Evolutionary conservation across 2,113 vertebrate species (phyloP), one percentile per base, ranked within the genome.

Genomic region (Leucopsar rothschildi): DNA sequence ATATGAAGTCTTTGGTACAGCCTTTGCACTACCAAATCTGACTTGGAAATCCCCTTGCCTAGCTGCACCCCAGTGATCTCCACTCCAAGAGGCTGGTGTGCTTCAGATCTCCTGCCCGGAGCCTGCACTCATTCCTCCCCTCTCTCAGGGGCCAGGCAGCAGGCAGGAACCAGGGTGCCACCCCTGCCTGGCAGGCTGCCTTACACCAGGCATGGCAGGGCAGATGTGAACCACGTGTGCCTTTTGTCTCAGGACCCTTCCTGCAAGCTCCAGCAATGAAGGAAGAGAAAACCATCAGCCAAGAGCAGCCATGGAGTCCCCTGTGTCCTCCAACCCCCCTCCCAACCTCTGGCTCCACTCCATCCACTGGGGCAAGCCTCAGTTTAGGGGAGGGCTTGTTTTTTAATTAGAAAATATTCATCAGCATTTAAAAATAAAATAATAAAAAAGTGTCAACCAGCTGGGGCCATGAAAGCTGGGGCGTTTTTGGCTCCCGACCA

Each of bases 371-470:
- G 77, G 80, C 73, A 95, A 92, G 81, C 45, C 60, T 70, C 64
- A 18, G 24, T 49, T 59, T 63, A 86, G 60, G 77, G 69, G 44
- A 92, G 7, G 61, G 47, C 45, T 96, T 94, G 91, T 66, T 88
- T 94, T 91, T 86, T 92, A 94, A 96, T 96, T 88, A 84, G 94
- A 94, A 97, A 97, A 94, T 93, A 94, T 91, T 97, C 56, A 96
- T 93, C 92, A 84, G 47, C 3, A 2, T 71, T 91, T 83, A 91
- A 93, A 93, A 93, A 90, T 85, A 94, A 95, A 92, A 95, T 72
- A 92, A 90, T 83, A 25, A 57, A 56, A 47, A 94, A 93, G 95
- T 71, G 92, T 96, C 92, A 97, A 95, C 94, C 95, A 96, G 96
- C 95, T 96, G 96, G 94, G 91, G 80, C 94, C 49, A 42, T 2